Conservation (phyloP, 2,888 invertebrate species). For the Drosophila quasianomalipes region DNA sequence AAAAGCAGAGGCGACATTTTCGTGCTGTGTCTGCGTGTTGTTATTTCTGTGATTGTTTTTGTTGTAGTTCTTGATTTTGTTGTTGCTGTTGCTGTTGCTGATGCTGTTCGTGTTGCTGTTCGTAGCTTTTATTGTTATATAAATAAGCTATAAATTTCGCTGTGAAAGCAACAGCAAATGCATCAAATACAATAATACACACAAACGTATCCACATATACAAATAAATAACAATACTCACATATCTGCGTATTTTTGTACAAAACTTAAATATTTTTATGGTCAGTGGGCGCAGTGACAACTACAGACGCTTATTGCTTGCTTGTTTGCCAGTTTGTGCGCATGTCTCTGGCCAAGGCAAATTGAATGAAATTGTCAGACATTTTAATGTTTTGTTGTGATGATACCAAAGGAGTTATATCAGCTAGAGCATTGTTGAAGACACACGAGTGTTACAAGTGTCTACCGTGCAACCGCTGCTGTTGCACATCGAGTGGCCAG, state of each 20-base stretch:
- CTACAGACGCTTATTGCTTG: slow-evolving; percentile 44
- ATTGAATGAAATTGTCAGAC: slow-evolving; percentile 55
- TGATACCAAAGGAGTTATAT: slow-evolving; percentile 31
- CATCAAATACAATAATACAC: slow-evolving; percentile 44
- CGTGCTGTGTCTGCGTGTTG: slow-evolving; percentile 70
- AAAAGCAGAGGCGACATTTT: slow-evolving; percentile 53
- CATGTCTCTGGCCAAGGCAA: slow-evolving; percentile 38
- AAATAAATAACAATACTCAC: slow-evolving; percentile 5
- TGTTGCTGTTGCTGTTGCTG: slow-evolving; percentile 36
- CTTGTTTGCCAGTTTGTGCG: slow-evolving; percentile 17
- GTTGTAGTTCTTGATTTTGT: slow-evolving; percentile 40
- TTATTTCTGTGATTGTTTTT: slow-evolving; percentile 67
- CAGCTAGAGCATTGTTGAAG: slow-evolving; percentile 7
- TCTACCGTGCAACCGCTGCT: slow-evolving; percentile 4
- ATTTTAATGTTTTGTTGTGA: slow-evolving; percentile 36
- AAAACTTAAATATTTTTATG: slow-evolving; percentile 54
- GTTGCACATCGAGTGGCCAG: slow-evolving; percentile 14
- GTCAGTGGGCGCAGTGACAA: slow-evolving; percentile 48
- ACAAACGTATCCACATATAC: slow-evolving; percentile 9
- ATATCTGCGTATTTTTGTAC: slow-evolving; percentile 25
- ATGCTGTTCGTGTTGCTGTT: slow-evolving; percentile 37
- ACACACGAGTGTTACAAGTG: not conserved
- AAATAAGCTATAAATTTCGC: slow-evolving; percentile 80
- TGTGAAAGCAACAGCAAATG: slow-evolving; percentile 59
- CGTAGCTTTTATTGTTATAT: slow-evolving; percentile 72